Evolutionary conservation across 2,797 vertebrate genomes (phyloP), one percentile per base, ranked within the genome.

Genomic region (Syngnathus acus): DNA sequence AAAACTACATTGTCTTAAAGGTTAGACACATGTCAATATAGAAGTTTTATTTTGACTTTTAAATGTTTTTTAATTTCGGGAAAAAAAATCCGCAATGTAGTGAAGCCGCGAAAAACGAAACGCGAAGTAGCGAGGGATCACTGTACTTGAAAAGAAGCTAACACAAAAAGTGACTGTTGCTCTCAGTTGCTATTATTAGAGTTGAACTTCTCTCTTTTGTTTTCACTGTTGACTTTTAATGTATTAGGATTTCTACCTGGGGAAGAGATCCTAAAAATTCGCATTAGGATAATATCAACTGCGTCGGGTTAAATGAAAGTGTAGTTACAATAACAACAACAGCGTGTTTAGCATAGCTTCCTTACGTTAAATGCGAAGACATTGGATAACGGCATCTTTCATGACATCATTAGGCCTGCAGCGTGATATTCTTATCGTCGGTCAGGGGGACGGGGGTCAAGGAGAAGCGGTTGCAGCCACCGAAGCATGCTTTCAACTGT

Each of bases 401-500:
- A 55, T 55, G 80, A 81, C 74, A 73, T 84, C 77, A 81, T 81
- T 74, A 71, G 1, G 54, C 40, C 61, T 65, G 64, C 54, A 11
- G 66, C 42, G 32, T 32, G 61, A 70, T 73, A 67, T 68, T 73
- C 72, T 81, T 63, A 62, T 7, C 72, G 72, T 58, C 55, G 9
- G 8, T 13, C 23, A 26, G 21, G 60, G 32, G 60, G 60, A 13
- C 23, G 26, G 16, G 70, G 72, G 75, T 85, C 77, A 79, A 79
- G 86, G 79, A 77, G 78, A 81, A 76, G 81, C 65, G 50, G 69
- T 77, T 77, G 68, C 69, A 71, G 68, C 73, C 68, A 62, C 63
- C 6, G 55, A 78, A 65, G 72, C 72, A 75, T 77, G 78, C 82
- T 74, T 80, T 80, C 76, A 84, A 69, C 70, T 81, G 87, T 66